A percentile compares a stretch with the other conserved stretches of the same genome.
Evolutionary conservation across 2,888 invertebrate species (phyloP).

Genomic region (Carabus problematicus): DNA sequence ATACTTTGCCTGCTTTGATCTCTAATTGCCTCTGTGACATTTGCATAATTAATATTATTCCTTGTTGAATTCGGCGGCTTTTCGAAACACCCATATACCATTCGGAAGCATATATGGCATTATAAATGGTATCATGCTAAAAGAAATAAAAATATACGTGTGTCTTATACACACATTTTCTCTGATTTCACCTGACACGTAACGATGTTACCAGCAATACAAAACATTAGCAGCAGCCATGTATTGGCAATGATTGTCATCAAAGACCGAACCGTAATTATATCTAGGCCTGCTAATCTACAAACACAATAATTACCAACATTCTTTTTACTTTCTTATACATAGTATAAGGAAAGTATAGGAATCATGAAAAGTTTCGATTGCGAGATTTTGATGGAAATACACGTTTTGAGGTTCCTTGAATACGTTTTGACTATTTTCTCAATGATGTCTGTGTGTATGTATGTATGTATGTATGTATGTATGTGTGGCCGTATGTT

Average conservation of each 20-base stretch:
- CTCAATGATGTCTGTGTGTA: no score
- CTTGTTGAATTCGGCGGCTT: background rate
- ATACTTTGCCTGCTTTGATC: conserved; percentile 6
- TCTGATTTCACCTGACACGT: conserved; percentile 5
- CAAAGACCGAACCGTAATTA: background rate
- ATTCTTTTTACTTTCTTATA: no score
- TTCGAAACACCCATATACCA: conserved; percentile 8
- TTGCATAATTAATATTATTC: conserved; percentile 11
- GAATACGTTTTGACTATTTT: no score
- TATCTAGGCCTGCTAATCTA: background rate
- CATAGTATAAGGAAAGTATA: no score
- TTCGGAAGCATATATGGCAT: conserved; percentile 8
- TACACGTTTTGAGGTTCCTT: no score
- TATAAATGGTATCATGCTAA: conserved; percentile 11
- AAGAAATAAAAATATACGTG: background rate
- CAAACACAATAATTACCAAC: background rate
- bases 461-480: no score
- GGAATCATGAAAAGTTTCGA: no score
- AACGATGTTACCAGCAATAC: background rate
- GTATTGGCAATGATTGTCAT: background rate
- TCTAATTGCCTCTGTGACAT: conserved; percentile 5
- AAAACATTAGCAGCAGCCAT: conserved; percentile 12
- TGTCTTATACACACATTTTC: background rate
- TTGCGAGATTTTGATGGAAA: no score
- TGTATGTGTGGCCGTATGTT: no score